Base-by-base conservation (phyloP, 2,888 invertebrate species). In the Leucoma salicis region DNA sequence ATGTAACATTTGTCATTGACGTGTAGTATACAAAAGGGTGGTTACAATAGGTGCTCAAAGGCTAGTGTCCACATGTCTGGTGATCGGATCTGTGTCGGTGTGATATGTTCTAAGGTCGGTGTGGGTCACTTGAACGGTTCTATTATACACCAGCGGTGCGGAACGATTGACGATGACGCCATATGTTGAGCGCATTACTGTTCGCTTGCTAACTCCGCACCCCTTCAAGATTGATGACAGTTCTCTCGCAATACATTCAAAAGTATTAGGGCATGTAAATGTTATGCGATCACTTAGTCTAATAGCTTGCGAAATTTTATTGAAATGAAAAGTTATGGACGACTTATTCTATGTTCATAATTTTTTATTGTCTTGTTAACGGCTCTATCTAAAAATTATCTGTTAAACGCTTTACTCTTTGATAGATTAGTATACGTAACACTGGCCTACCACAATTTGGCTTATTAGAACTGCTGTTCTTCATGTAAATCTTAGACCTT, bases 241-340 rank as follows among this genome's bases (percentile, higher is more conserved):
- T 76, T 73, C 71, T 73, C 74, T 70, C 49, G 63, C 51, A 62
- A 51, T 70, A 74, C 78, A 88, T 87, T 88, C 76, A 75, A 80
- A 80, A 63, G 85, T 86, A 88, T 77, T 78, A 80, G 80, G 78
- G 78, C 89, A 88, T 89, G 82, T 88, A 87, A 88, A 88, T 87
- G 83, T 82, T 84, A 83, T 81, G 79, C 73, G 75, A 82, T 80
- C 80, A 82, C 85, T 86, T 83, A 84, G 78, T 66, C 64, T 78
- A 86, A 85, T 84, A 78, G 78, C 67, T 73, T 70, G 76, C 72
- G 50, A 82, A 81, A 76, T 76, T 73, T 59, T 53, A 62, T 60
- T 60, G 34, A 42, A 39, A 42, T 33, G 18, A 35, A 37, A 21
- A 8, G 21, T 8, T 33, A 33, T 39, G n/a, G n/a, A n/a, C n/a